Conservation (phyloP, 2,888 invertebrate species). For the Cosmorhoe ocellata region DNA sequence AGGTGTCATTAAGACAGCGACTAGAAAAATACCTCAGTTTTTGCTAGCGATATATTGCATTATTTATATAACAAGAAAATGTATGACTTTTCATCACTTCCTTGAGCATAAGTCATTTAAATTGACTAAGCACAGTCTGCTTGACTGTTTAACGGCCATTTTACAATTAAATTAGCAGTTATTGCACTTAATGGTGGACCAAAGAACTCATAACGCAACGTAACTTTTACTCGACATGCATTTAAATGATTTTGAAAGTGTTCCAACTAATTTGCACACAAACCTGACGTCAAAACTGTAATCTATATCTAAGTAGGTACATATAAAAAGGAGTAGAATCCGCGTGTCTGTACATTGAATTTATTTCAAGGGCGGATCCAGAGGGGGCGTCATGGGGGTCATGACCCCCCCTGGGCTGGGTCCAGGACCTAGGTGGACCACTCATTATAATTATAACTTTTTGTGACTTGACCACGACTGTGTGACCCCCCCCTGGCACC, state of each 20-base stretch:
- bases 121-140: background rate
- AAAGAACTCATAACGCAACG: slow-evolving; percentile 19
- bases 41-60: background rate
- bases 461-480: too few relatives aligned
- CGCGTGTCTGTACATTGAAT: too few relatives aligned
- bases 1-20: too few relatives aligned
- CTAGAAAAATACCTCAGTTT: background rate
- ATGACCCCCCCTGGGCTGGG: too few relatives aligned
- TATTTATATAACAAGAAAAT: background rate
- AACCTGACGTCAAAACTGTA: slow-evolving; percentile 7
- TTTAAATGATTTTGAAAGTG: slow-evolving; percentile 29
- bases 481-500: too few relatives aligned
- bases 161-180: slow-evolving; percentile 15
- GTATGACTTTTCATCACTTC: background rate
- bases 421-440: too few relatives aligned
- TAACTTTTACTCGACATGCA: slow-evolving; percentile 24
- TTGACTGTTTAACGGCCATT: slow-evolving; percentile 5
- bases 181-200: slow-evolving; percentile 13
- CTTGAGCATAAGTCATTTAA: background rate
- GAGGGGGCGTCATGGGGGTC: too few relatives aligned
- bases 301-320: background rate
- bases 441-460: too few relatives aligned
- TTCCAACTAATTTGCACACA: slow-evolving; percentile 28
- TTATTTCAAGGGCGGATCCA: too few relatives aligned
- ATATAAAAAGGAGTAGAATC: too few relatives aligned